Conservation (phyloP, 1,140 invertebrate species). For the Paracyclopina nana region DNA sequence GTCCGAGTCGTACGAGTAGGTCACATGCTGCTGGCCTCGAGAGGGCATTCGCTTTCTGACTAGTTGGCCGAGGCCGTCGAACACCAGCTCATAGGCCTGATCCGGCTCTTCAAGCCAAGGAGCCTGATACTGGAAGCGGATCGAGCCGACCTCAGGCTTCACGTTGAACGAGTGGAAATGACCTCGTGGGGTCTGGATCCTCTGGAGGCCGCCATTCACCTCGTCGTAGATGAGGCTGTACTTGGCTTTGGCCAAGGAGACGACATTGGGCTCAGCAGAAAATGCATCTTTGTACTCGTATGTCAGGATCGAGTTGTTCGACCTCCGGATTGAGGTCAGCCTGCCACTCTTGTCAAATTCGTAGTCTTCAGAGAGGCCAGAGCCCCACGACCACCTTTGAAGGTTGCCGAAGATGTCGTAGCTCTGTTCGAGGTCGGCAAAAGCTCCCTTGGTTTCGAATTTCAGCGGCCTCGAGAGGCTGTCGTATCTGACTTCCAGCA, state of each 20-base stretch:
- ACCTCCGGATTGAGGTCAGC: conserved; percentile 61
- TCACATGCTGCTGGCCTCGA: conserved; percentile 38
- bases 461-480: conserved; percentile 61
- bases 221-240: conserved; percentile 79
- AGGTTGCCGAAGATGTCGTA: conserved; percentile 81
- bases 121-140: conserved; percentile 75
- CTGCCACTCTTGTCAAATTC: conserved; percentile 67
- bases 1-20: conserved; percentile 63
- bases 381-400: conserved; percentile 78
- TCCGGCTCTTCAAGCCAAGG: conserved; percentile 66
- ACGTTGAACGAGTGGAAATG: conserved; percentile 75
- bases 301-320: conserved; percentile 36
- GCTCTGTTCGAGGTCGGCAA: conserved; percentile 51
- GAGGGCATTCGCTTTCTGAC: conserved; percentile 36
- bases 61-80: conserved; percentile 69
- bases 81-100: conserved; percentile 70
- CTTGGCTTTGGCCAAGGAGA: conserved; percentile 57
- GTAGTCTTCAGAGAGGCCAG: conserved; percentile 56
- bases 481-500: conserved; percentile 78
- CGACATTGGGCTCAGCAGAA: not conserved
- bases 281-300: conserved; percentile 5
- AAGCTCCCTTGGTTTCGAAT: conserved; percentile 44
- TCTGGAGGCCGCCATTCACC: conserved; percentile 56
- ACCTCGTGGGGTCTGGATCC: conserved; percentile 70
- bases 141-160: conserved; percentile 72